Evolutionary conservation across 2,113 vertebrate species (phyloP), one percentile per base, ranked within the genome.

Genomic region (Cacatua alba): DNA sequence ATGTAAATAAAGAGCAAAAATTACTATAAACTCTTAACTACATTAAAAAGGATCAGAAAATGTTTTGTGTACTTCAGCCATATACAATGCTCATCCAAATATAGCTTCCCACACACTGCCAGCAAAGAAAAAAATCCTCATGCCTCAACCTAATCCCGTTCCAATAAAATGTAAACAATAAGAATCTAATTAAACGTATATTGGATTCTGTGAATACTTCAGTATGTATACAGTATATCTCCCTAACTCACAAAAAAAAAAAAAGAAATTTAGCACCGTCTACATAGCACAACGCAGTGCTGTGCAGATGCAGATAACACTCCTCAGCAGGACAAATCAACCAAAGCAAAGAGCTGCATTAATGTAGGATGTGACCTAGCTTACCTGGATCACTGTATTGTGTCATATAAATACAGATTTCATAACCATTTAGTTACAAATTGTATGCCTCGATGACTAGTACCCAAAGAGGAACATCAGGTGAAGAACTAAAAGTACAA

Each of bases 271-370:
- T 21, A 20, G 16, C 39, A 13, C 11, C 4, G 1, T 9, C 43
- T 59, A 41, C 26, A 51, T 4, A 46, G 43, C 6, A 3, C 12
- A 64, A 20, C 2, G 18, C 29, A 74, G 46, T 41, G 60, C 13
- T 75, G 60, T 78, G n/a, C 10, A 63, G 74, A 67, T 46, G 43
- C 1, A 82, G 46, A 10, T 3, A 71, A 65, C 1, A 1, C 17
- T 53, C 24, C 49, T 59, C 3, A 4, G 28, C 3, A 88, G 37
- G 46, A 65, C 21, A 57, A 21, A 68, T 43, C 19, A 63, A 60
- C 9, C 41, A 49, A 0, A 1, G 65, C 0, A 3, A 13, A 6
- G 1, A 24, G 31, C 33, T 62, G 49, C 72, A 52, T 19, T 26
- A 77, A 68, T 1, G 21, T 6, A 84, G 24, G 17, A 82, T 23